These are phyloP conservation scores for Tupaia tana DNA, from an alignment of 2,113 vertebrate genomes.

Conservation along the genomic window DNA sequence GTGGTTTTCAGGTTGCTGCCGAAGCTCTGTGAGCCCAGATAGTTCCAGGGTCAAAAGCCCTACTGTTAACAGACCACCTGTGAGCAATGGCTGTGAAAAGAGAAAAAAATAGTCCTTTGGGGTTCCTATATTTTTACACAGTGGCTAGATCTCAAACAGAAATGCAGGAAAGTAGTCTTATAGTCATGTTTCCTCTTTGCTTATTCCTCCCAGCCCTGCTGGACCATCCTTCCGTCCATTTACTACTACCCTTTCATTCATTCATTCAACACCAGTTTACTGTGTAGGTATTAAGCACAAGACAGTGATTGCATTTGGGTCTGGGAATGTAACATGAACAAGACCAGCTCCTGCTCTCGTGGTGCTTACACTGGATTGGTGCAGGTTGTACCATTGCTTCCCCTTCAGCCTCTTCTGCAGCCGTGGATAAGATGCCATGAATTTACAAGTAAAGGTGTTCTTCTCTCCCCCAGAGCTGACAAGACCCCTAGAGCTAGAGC, in stretches of 20 bases:
- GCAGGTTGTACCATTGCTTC: neutral
- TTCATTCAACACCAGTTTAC: neutral
- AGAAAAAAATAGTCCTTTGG: neutral
- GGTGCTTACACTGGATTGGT: neutral
- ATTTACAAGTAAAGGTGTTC: neutral
- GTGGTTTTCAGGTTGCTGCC: neutral
- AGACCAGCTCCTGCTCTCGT: neutral
- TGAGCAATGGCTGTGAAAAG: neutral
- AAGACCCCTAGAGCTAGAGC: neutral
- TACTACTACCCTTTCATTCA: too few relatives aligned
- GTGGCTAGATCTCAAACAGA: slow-evolving; percentile 21
- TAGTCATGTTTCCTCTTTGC: neutral
- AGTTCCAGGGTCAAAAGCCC: neutral
- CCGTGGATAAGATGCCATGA: neutral
- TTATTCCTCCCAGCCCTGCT: neutral
- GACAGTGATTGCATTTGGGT: neutral
- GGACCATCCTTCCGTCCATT: neutral
- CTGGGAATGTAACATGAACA: neutral
- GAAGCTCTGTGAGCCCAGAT: neutral
- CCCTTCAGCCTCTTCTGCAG: neutral
- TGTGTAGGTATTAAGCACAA: neutral
- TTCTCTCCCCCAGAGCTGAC: neutral
- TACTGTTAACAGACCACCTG: neutral
- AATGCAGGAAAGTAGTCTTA: neutral
- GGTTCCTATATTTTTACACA: neutral